Conservation (phyloP, 23 tunicate genomes). For the Ascidia mentula region DNA sequence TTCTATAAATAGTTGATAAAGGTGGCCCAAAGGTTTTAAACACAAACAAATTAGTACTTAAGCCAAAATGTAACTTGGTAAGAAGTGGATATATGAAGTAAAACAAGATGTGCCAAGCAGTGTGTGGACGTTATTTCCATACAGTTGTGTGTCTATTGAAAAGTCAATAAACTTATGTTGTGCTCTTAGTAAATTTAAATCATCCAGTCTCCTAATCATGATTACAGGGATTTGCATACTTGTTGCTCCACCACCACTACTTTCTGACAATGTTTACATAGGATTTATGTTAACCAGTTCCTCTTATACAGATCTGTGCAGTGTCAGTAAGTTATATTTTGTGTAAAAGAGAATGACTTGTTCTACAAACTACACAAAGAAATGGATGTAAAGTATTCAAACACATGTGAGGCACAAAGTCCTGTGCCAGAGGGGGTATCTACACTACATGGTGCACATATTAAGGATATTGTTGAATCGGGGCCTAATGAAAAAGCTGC, state of each 20-base stretch:
- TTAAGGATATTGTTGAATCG: not conserved
- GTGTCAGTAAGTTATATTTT: not conserved
- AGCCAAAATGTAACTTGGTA: too few species aligned
- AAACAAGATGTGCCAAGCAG: too few species aligned
- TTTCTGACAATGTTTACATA: not conserved
- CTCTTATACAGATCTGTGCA: not conserved
- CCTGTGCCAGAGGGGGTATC: not conserved
- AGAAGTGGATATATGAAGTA: too few species aligned
- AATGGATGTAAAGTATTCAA: not conserved
- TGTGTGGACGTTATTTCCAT: too few species aligned
- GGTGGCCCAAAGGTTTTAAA: too few species aligned
- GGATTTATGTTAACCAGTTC: not conserved
- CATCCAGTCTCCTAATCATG: not conserved
- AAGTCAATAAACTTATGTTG: too few species aligned
- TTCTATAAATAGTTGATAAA: too few species aligned
- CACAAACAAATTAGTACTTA: too few species aligned
- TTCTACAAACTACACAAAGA: not conserved
- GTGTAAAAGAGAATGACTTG: not conserved
- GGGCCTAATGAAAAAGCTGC: constrained; percentile 12
- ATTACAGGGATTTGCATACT: not conserved
- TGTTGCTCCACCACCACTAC: not conserved
- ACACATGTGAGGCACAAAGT: not conserved
- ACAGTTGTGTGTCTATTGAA: too few species aligned
- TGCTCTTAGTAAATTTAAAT: not conserved
- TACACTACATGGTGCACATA: not conserved